Conservation (phyloP, 1,140 invertebrate species). For the Planococcus citri region DNA sequence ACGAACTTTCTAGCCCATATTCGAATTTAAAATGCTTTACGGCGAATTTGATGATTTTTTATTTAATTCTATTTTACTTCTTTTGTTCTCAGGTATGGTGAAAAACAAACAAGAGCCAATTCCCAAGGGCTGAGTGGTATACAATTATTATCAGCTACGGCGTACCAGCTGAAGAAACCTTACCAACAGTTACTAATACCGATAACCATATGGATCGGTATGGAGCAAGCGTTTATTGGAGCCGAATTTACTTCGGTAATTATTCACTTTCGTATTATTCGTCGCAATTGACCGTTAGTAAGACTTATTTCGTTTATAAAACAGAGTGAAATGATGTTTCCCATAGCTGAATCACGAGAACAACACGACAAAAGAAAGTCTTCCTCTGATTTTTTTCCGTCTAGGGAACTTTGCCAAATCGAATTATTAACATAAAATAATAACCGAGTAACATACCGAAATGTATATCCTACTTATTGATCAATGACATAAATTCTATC, state of each 20-base stretch:
- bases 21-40: no score
- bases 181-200: slow-evolving; percentile 87
- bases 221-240: slow-evolving; percentile 92
- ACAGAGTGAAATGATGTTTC: not conserved
- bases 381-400: not conserved
- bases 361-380: not conserved
- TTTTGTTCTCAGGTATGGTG: slow-evolving; percentile 51
- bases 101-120: slow-evolving; percentile 57
- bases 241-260: slow-evolving; percentile 84
- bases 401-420: not conserved
- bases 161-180: slow-evolving; percentile 75
- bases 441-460: not conserved
- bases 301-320: no score
- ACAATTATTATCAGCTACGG: slow-evolving; percentile 73
- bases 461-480: not conserved
- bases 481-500: not conserved
- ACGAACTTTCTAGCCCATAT: no score
- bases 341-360: not conserved
- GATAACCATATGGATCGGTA: slow-evolving; percentile 89
- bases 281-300: no score
- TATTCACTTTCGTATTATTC: not conserved
- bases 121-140: slow-evolving; percentile 60
- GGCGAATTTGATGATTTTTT: no score
- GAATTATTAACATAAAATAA: slow-evolving; percentile 3
- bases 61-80: no score